phyloP scores from a whole-genome alignment of 2,797 vertebrate genomes.

The Sparus aurata region DNA sequence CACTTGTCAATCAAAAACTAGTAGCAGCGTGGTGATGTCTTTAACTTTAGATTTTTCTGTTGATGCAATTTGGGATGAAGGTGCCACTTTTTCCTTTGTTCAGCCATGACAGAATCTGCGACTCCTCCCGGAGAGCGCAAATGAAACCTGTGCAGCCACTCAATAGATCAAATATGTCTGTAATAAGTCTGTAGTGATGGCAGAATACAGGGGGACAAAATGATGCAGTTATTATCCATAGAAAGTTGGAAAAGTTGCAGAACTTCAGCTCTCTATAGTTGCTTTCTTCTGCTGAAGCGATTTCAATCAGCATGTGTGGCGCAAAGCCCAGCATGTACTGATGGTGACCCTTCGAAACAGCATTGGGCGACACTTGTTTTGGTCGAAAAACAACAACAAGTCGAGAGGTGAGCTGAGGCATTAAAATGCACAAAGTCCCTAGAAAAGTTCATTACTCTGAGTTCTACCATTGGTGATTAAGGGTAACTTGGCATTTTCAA shows the following conservation, averaged over 20 bases:
- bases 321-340: no score
- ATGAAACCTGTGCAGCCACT: neutral
- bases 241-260: neutral
- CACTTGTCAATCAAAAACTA: constrained; percentile 2
- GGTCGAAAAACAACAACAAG: no score
- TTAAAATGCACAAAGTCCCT: no score
- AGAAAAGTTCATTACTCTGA: no score
- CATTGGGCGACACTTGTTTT: no score
- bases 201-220: neutral
- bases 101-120: neutral
- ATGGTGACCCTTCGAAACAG: no score
- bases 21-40: no score
- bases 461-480: no score
- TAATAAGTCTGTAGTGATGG: neutral
- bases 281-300: no score
- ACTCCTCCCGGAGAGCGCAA: neutral
- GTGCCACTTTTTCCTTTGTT: neutral
- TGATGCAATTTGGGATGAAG: neutral
- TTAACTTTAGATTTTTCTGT: neutral
- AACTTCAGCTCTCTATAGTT: neutral
- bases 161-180: neutral
- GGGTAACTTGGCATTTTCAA: no score
- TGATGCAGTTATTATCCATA: neutral
- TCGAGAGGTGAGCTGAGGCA: no score
- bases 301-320: no score